Base-by-base conservation (phyloP, 2,888 invertebrate genomes). In the Cecidostiba fungosa region DNA sequence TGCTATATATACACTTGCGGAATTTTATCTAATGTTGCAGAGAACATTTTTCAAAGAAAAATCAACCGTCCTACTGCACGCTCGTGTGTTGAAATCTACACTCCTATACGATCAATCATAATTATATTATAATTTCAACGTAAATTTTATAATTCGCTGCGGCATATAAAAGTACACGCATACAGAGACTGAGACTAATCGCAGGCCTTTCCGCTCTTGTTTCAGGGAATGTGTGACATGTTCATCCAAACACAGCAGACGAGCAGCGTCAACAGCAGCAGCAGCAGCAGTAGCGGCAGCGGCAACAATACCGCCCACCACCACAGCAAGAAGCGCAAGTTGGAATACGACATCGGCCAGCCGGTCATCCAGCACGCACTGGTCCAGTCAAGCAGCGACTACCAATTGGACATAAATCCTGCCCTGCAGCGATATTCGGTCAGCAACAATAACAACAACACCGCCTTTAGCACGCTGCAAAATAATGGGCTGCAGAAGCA, bases 141-240 rank as follows among this genome's bases (percentile, higher is more conserved):
- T n/a, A n/a, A n/a, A n/a, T n/a, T n/a, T n/a, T n/a, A n/a, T n/a
- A n/a, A n/a, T n/a, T n/a, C n/a, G n/a, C n/a, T n/a, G n/a, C n/a
- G n/a, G n/a, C n/a, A n/a, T n/a, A n/a, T n/a, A n/a, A n/a, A n/a
- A n/a, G n/a, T n/a, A 26, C 23, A 26, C 26, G 6, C 36, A n/a
- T 36, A 6, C 36, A 6, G 32, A 32, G 32, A 32, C 3, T 3
- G 32, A 32, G 16, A 8, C 59, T 59, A 59, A 59, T 4, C 4
- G 3, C 23, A 3, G 19, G 2, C 26, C 47, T 50, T 39, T 19
- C 29, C 3, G 32, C 23, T 59, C 59, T 14, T 39, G 8, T 76
- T 94, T 36, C 94, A 97, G 97, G 96, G 96, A 96, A 96, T 96
- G 96, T 96, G 95, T 96, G 97, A 96, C 96, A 97, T 97, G 97